Evolutionary conservation across 2,113 vertebrate species (phyloP).

Genomic region (Paramormyrops kingsleyae): DNA sequence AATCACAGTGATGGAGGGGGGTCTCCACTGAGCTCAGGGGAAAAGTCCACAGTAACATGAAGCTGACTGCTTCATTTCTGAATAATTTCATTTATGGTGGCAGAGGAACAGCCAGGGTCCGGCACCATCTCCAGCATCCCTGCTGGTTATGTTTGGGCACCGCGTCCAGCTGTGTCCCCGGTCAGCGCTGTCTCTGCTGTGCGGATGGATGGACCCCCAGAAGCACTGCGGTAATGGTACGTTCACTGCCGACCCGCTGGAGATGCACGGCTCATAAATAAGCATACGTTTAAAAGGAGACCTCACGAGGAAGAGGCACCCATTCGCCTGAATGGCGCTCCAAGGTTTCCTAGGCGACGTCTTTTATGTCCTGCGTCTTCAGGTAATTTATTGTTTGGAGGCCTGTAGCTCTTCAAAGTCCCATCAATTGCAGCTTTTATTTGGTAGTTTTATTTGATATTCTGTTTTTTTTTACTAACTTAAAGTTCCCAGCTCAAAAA

Average conservation of each 20-base stretch:
- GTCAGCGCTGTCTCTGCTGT: background rate
- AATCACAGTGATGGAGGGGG: background rate
- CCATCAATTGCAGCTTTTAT: background rate
- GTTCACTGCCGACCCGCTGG: background rate
- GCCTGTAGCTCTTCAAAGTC: background rate
- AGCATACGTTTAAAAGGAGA: background rate
- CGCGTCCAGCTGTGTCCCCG: background rate
- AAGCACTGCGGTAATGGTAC: background rate
- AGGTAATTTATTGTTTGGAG: background rate
- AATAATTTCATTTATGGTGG: slow-evolving; percentile 1
- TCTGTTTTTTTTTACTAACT: background rate
- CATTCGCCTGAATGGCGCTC: background rate
- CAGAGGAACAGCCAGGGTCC: slow-evolving; percentile 2
- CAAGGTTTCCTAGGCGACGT: background rate
- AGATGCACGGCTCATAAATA: background rate
- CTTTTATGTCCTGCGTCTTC: background rate
- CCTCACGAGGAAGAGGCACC: background rate
- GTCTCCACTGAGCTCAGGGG: background rate
- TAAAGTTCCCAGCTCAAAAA: background rate
- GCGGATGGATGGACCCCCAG: background rate
- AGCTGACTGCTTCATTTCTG: slow-evolving; percentile 6
- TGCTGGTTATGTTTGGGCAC: background rate
- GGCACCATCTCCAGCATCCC: background rate
- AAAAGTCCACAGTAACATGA: background rate
- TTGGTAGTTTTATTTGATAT: background rate